These are phyloP conservation scores for Arnoldichthys spilopterus DNA, from an alignment of 2,797 vertebrate species.

Conservation along the genomic window DNA sequence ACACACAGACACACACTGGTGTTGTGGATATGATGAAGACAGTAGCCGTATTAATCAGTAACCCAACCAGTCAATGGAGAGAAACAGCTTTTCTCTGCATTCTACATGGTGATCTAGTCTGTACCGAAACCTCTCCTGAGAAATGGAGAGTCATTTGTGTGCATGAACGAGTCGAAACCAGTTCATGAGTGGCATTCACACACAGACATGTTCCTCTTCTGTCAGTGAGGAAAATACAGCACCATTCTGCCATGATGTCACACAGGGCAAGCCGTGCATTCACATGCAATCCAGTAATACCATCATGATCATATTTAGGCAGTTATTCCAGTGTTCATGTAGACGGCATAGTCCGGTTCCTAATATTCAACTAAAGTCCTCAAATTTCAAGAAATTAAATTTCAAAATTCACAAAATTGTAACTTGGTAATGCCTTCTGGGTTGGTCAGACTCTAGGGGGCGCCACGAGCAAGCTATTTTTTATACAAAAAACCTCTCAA, in stretches of 20 bases:
- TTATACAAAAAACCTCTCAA: no score
- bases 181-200: neutral
- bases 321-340: no score
- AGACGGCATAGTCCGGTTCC: no score
- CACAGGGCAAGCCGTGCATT: neutral
- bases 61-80: neutral
- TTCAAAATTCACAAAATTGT: no score
- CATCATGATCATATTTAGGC: no score
- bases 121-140: neutral
- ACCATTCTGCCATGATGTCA: neutral
- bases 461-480: no score
- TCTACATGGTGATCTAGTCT: neutral
- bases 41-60: neutral
- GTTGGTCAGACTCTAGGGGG: no score
- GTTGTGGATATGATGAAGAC: neutral
- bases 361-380: no score
- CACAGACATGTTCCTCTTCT: neutral
- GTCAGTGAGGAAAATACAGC: neutral
- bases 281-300: no score
- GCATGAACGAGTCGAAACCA: conserved; percentile 15
- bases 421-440: no score
- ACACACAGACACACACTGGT: neutral
- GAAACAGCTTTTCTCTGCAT: neutral
- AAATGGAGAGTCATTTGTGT: conserved; percentile 2
- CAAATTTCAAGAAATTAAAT: no score